phyloP scores from a whole-genome alignment of 2,113 vertebrate genomes.

The Scatophagus argus region DNA sequence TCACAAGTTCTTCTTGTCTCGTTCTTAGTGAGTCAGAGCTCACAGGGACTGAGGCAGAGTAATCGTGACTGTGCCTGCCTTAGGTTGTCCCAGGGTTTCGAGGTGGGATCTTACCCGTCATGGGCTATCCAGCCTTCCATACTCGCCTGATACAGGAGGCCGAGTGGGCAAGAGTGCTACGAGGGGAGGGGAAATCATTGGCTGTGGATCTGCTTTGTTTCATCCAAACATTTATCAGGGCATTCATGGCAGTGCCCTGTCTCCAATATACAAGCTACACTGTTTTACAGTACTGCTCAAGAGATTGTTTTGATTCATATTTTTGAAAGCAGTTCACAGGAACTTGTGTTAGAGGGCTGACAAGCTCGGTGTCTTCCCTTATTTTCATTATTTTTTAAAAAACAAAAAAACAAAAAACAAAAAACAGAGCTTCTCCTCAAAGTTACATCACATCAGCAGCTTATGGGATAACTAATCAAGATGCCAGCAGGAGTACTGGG shows the following conservation, averaged over 20 bases:
- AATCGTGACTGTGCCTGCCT: constrained; percentile 94
- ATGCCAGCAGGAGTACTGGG: constrained; percentile 66
- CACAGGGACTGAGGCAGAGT: constrained; percentile 78
- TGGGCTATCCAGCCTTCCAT: constrained; percentile 93
- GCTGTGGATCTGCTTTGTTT: constrained; percentile 52
- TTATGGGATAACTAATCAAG: constrained; percentile 35
- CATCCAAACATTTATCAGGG: constrained; percentile 60
- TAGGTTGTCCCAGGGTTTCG: constrained; percentile 89
- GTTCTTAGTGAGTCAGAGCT: constrained; percentile 48
- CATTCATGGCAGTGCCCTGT: constrained; percentile 35
- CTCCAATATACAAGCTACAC: constrained; percentile 41
- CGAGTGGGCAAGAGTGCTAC: constrained; percentile 55
- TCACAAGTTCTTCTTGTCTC: constrained; percentile 66
- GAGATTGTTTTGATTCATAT: neutral
- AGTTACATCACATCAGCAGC: constrained; percentile 6
- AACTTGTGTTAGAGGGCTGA: neutral
- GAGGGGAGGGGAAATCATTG: constrained; percentile 67
- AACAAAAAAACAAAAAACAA: too few relatives aligned
- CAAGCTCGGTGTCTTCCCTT: neutral
- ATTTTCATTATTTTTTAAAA: too few relatives aligned
- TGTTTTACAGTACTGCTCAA: constrained; percentile 55
- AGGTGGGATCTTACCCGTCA: constrained; percentile 95
- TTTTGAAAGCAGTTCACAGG: constrained; percentile 22
- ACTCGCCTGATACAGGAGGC: constrained; percentile 78
- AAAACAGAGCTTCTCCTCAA: neutral